Evolutionary conservation across 2,888 invertebrate species (phyloP).

Genomic region (Rhimphoctona megacephalus): DNA sequence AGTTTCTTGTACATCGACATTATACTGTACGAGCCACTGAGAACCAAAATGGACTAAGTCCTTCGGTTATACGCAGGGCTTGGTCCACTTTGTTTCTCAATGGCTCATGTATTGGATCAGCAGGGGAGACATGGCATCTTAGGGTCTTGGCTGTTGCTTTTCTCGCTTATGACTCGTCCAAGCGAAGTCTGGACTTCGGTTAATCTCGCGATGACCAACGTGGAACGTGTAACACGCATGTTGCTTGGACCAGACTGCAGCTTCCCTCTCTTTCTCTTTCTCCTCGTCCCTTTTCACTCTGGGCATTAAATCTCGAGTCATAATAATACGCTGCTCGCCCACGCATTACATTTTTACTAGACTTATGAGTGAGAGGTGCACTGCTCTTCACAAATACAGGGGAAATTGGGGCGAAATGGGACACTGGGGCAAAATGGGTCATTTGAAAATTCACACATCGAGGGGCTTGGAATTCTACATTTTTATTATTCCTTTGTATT

Average conservation of each 20-base stretch:
- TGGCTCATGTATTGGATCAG: not conserved
- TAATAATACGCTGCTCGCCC: slow-evolving; percentile 75
- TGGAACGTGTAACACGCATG: slow-evolving; percentile 64
- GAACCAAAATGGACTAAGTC: not conserved
- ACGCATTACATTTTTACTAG: slow-evolving; percentile 70
- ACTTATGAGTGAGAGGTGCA: slow-evolving; percentile 44
- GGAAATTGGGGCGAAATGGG: not conserved
- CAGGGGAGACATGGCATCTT: slow-evolving; percentile 19
- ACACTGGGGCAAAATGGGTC: not conserved
- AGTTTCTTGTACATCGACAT: not conserved
- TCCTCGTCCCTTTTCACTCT: slow-evolving; percentile 46
- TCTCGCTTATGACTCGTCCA: slow-evolving; percentile 15
- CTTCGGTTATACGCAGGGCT: not conserved
- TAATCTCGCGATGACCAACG: slow-evolving; percentile 53
- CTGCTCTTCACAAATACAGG: not conserved
- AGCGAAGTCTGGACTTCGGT: slow-evolving; percentile 7
- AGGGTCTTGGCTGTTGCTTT: slow-evolving; percentile 15
- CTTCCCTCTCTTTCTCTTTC: slow-evolving; percentile 1
- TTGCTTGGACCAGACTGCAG: slow-evolving; percentile 30
- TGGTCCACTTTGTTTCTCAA: not conserved
- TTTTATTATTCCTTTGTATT: not conserved
- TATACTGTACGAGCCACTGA: not conserved
- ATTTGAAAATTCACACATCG: not conserved
- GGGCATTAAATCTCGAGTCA: slow-evolving; percentile 75
- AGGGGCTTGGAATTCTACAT: not conserved